Percentiles rank a stretch among this genome's conserved stretches.
Conservation (phyloP, 1,140 invertebrate species). For the Ceratina calcarata region DNA sequence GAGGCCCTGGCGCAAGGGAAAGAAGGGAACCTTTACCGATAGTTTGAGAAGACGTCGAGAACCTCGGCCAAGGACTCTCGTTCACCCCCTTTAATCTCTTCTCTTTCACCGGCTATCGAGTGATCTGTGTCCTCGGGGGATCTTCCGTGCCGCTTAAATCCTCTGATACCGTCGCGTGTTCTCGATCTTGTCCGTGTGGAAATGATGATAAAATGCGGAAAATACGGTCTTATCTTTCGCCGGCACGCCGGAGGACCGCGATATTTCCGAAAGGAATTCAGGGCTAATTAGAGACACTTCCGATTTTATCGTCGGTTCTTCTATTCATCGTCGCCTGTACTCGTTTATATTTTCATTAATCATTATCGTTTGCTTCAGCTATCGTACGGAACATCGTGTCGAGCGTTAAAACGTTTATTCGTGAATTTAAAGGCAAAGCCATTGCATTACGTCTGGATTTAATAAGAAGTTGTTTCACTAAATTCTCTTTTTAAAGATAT, state of each 20-base stretch:
- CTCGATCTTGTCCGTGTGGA: background rate
- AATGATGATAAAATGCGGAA: constrained; percentile 27
- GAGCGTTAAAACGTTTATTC: no score
- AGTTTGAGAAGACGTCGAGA: constrained; percentile 15
- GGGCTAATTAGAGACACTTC: no score
- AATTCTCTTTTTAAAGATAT: no score
- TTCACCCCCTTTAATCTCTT: constrained; percentile 34
- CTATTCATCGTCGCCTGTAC: no score
- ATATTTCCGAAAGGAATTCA: no score
- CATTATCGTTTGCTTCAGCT: no score
- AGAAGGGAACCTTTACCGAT: background rate
- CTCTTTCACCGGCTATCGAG: constrained; percentile 19
- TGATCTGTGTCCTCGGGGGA: constrained; percentile 36
- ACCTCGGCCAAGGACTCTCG: constrained; percentile 25
- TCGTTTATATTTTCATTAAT: no score
- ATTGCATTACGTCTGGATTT: no score
- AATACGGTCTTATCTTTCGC: background rate
- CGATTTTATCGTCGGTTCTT: no score
- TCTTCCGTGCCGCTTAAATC: constrained; percentile 20
- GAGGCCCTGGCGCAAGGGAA: constrained; percentile 3
- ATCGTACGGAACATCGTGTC: no score
- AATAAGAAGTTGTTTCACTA: no score
- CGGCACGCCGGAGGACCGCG: background rate
- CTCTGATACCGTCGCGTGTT: background rate
- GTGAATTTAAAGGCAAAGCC: no score